These are phyloP conservation scores for Neolamprologus tretocephalus DNA, from an alignment of 2,113 vertebrate genomes.

Conservation along the genomic window DNA sequence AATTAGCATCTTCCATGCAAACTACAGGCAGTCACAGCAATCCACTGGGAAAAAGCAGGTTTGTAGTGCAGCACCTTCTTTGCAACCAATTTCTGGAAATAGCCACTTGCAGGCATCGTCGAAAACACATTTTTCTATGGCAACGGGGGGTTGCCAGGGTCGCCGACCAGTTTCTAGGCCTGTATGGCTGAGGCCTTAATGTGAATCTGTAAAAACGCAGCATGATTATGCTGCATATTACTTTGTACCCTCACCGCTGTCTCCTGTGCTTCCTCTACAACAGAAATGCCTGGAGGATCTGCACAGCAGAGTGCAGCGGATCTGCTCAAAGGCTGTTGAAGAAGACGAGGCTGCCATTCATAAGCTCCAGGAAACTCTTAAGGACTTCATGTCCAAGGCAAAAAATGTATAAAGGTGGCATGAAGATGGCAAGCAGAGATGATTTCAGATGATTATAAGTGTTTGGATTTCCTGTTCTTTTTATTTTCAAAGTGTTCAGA, in stretches of 20 bases:
- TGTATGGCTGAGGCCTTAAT: background rate
- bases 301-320: slow-evolving; percentile 43
- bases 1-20: background rate
- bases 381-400: slow-evolving; percentile 38
- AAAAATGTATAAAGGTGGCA: background rate
- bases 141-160: background rate
- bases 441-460: background rate
- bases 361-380: slow-evolving; percentile 41
- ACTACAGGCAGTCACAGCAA: background rate
- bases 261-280: background rate
- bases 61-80: background rate
- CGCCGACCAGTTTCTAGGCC: background rate
- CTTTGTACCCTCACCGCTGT: background rate
- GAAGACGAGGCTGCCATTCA: slow-evolving; percentile 52
- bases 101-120: background rate
- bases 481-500: background rate
- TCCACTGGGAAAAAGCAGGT: background rate
- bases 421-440: background rate
- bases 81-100: background rate
- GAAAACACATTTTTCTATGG: background rate
- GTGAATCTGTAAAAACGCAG: background rate
- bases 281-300: slow-evolving; percentile 63
- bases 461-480: background rate
- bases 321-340: slow-evolving; percentile 46
- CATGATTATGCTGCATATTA: background rate